Base-by-base conservation (phyloP, 2,113 vertebrate genomes). In the Pterocles burchelli region DNA sequence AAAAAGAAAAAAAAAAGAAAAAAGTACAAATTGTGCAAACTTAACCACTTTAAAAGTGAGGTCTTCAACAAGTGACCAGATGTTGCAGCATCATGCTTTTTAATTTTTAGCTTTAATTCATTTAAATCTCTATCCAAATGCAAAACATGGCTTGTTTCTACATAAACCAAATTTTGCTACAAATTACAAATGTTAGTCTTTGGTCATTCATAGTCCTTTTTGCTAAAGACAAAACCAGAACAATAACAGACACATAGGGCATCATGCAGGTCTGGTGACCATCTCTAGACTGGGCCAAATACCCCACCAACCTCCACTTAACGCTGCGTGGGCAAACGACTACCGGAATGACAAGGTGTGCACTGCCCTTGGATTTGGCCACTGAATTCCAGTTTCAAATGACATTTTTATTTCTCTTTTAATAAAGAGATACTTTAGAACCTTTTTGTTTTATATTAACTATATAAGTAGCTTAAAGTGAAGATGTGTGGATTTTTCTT, bases 11-110 rank as follows among this genome's bases (percentile, higher is more conserved):
- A 79, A 98, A 97, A 98, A 98, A 97, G 96, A 98, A 98, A 98
- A 98, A 98, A 98, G 97, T 98, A 98, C 97, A 98, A 98, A 98
- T 98, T 98, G 98, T 99, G 98, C 99, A 98, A 98, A 98, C 94
- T 98, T 98, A 98, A 99, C 98, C 97, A 98, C 98, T 98, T 98
- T 96, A 98, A 98, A 98, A 98, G 98, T 98, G 97, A 98, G 97
- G 97, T 98, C 97, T 98, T 97, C 97, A 97, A 97, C 95, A 96
- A 97, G 95, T 97, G 97, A 97, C 97, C 97, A 96, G 96, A 97
- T 97, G 95, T 98, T 97, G 96, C 97, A 97, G 97, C 97, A 98
- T 97, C 95, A 72, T 98, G 97, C 97, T 98, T 98, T 97, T 97
- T 97, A 97, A 97, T 98, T 98, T 98, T 98, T 98, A 98, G 98